Conservation (phyloP, 2,888 invertebrate genomes). For the Heliconius hortense region DNA sequence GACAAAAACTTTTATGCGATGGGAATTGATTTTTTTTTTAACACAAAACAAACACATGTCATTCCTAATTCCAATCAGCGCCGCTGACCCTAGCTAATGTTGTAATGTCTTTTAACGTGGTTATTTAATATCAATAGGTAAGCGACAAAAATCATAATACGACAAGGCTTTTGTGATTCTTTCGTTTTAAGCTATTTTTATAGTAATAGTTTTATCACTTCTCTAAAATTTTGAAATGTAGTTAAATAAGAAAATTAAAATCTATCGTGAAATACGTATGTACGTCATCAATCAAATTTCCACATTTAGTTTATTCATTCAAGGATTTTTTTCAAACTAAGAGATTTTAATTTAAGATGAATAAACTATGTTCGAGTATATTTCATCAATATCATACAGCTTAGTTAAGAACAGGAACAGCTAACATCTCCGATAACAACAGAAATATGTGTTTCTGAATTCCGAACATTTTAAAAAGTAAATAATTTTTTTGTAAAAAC, state of each 20-base stretch:
- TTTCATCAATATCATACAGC: too few relatives aligned
- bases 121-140: slow-evolving; percentile 25
- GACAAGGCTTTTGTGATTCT: slow-evolving; percentile 30
- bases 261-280: not conserved
- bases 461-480: too few relatives aligned
- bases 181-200: slow-evolving; percentile 34
- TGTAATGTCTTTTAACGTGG: slow-evolving; percentile 10
- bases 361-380: too few relatives aligned
- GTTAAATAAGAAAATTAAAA: slow-evolving; percentile 25
- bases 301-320: not conserved
- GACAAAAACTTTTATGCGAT: not conserved
- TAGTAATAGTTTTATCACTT: slow-evolving; percentile 26
- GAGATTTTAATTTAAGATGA: not conserved
- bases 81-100: slow-evolving; percentile 5
- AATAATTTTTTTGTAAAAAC: too few relatives aligned
- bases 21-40: slow-evolving; percentile 1
- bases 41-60: not conserved
- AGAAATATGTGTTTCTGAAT: too few relatives aligned
- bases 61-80: not conserved
- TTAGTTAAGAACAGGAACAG: too few relatives aligned
- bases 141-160: slow-evolving; percentile 21
- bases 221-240: slow-evolving; percentile 16
- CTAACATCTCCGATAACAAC: too few relatives aligned
- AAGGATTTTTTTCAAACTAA: not conserved
- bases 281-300: not conserved